These are phyloP conservation scores for Tenrec ecaudatus DNA, from an alignment of 2,113 vertebrate species.

Conservation along the genomic window DNA sequence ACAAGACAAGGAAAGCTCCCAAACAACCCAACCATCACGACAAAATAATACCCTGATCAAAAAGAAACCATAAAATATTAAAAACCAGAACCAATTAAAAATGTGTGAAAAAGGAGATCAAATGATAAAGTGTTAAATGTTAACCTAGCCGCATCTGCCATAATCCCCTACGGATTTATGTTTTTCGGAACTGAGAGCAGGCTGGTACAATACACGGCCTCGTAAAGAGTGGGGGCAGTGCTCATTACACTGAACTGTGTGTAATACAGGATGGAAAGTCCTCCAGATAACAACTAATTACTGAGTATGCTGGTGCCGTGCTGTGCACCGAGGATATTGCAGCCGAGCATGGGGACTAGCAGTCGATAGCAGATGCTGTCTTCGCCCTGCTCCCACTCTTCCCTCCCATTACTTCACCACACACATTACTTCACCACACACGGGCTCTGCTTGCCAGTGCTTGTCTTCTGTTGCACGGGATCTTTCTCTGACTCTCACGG, in stretches of 20 bases:
- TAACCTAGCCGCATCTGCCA: no score
- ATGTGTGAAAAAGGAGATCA: no score
- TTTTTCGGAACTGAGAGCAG: constrained; percentile 18
- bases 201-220: background rate
- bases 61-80: no score
- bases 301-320: background rate
- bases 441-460: background rate
- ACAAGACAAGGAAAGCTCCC: no score
- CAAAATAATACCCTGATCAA: no score
- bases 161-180: background rate
- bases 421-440: no score
- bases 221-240: background rate
- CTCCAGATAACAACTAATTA: background rate
- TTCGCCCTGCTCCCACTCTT: background rate
- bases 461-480: background rate
- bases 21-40: no score
- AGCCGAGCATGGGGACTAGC: background rate
- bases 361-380: background rate
- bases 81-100: no score
- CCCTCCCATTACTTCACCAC: background rate
- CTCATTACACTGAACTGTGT: background rate
- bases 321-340: background rate
- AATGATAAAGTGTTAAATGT: no score
- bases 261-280: background rate
- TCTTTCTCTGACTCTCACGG: constrained; percentile 20